These are phyloP conservation scores for Druon quercuslanigerum DNA, from an alignment of 1,140 invertebrate species.

Conservation along the genomic window DNA sequence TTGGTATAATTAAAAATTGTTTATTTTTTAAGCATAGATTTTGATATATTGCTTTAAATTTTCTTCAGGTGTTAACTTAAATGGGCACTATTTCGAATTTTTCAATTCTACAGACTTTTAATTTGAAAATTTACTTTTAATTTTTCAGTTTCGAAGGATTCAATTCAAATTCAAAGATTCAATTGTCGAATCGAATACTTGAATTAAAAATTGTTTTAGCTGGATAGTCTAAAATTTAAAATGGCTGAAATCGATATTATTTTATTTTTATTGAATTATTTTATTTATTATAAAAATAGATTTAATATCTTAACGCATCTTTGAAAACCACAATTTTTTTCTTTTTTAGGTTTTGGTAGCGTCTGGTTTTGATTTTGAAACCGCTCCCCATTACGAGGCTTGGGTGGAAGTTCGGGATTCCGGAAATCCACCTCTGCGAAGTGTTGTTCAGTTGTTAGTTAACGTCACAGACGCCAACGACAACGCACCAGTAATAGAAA, in stretches of 20 bases:
- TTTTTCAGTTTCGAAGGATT: too few relatives aligned
- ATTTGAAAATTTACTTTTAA: too few relatives aligned
- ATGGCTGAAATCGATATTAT: not conserved
- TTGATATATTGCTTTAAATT: too few relatives aligned
- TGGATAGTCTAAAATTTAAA: too few relatives aligned
- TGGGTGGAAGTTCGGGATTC: conserved; percentile 95
- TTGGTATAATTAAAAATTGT: too few relatives aligned
- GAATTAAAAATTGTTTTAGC: too few relatives aligned
- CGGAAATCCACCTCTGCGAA: conserved; percentile 86
- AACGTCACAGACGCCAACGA: conserved; percentile 95
- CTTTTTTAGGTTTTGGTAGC: conserved; percentile 79
- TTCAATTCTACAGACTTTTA: too few relatives aligned
- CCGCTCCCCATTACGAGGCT: conserved; percentile 87
- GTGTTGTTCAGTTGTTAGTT: conserved; percentile 85
- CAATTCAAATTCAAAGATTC: too few relatives aligned
- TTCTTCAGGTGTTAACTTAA: too few relatives aligned
- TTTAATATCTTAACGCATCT: not conserved
- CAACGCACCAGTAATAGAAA: conserved; percentile 89
- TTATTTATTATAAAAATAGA: not conserved
- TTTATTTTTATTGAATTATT: conserved; percentile 17
- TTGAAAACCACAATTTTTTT: conserved; percentile 3
- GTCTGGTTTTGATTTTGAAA: conserved; percentile 92
- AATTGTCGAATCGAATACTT: too few relatives aligned
- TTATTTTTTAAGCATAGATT: too few relatives aligned
- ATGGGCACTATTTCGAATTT: too few relatives aligned